Conservation (phyloP, 2,113 vertebrate genomes). For the Neotragus pygmaeus region DNA sequence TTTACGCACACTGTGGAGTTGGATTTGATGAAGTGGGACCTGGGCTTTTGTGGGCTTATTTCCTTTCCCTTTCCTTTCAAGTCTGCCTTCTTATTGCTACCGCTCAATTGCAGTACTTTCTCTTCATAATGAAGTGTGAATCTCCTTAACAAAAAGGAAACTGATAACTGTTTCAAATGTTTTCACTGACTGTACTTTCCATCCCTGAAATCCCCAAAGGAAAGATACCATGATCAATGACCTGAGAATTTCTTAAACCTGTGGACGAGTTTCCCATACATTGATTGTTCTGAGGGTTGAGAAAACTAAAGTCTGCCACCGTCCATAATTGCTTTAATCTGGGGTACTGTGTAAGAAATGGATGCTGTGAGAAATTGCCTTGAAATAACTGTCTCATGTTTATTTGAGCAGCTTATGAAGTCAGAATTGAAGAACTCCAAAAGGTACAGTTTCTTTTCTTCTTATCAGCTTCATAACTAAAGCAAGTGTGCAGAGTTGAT, state of each 20-base stretch:
- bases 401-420: slow-evolving; percentile 62
- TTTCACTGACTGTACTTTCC: not conserved
- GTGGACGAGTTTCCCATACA: not conserved
- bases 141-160: not conserved
- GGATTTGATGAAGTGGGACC: not conserved
- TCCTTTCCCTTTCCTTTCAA: not conserved
- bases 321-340: not conserved
- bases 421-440: slow-evolving; percentile 55
- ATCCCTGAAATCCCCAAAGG: slow-evolving; percentile 15
- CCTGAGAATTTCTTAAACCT: not conserved
- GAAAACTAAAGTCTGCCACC: not conserved
- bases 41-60: not conserved
- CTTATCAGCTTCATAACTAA: not conserved
- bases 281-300: not conserved
- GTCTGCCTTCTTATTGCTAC: not conserved
- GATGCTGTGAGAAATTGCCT: not conserved
- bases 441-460: slow-evolving; percentile 58
- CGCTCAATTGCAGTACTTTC: not conserved
- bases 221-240: not conserved
- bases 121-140: not conserved
- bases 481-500: not conserved
- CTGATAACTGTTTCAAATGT: not conserved
- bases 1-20: rapidly evolving
- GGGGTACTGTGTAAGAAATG: not conserved
- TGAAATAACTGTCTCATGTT: slow-evolving; percentile 40